Evolutionary conservation across 2,797 vertebrate species (phyloP).

Genomic region (Acomys russatus): DNA sequence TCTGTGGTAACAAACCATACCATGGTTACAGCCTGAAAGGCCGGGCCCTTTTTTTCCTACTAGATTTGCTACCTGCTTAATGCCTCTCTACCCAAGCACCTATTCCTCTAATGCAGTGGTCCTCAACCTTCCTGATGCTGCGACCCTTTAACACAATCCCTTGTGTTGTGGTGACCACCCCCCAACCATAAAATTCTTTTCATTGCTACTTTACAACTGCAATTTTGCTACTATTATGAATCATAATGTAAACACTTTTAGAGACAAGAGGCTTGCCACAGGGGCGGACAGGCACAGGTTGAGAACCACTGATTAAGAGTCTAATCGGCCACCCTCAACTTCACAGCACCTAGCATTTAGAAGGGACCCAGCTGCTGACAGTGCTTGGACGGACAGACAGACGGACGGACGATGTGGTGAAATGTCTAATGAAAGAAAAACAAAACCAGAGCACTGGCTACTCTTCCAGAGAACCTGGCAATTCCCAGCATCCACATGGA

Average conservation of each 20-base stretch:
- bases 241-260: not conserved
- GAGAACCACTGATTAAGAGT: not conserved
- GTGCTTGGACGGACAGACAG: not conserved
- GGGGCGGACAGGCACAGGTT: not conserved
- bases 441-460: not conserved
- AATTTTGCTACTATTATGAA: not conserved
- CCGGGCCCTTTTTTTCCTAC: not conserved
- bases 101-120: not conserved
- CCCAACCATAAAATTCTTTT: not conserved
- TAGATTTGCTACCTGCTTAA: not conserved
- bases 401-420: not conserved
- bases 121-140: not conserved
- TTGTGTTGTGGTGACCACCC: not conserved
- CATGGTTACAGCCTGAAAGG: not conserved
- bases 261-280: not conserved
- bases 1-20: not conserved
- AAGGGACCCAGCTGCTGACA: not conserved
- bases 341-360: not conserved
- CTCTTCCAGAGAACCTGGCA: not conserved
- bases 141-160: not conserved
- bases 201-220: not conserved
- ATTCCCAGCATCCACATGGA: not conserved
- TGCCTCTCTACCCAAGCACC: not conserved
- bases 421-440: conserved; percentile 34
- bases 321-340: not conserved